phyloP scores from a whole-genome alignment of 2,113 vertebrate genomes.

The Oncorhynchus mykiss region DNA sequence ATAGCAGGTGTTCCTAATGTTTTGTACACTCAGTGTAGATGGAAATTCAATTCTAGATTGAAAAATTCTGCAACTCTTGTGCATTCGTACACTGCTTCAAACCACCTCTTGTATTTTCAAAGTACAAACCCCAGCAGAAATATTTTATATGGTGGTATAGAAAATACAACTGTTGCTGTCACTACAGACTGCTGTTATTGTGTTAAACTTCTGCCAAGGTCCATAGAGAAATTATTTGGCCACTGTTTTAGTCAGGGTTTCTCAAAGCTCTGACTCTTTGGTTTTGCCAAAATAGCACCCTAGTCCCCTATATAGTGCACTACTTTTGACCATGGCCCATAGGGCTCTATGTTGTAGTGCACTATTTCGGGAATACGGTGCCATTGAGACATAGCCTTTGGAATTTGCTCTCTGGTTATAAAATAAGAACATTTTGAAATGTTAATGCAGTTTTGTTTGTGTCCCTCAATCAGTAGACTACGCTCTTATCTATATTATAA shows the following conservation, averaged over 20 bases:
- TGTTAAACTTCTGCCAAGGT: slow-evolving; percentile 30
- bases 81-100: slow-evolving; percentile 40
- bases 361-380: neutral
- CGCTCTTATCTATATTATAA: neutral
- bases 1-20: no score
- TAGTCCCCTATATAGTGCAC: no score
- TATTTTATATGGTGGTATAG: slow-evolving; percentile 41
- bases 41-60: slow-evolving; percentile 19
- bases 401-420: neutral
- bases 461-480: neutral
- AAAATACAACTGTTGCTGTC: slow-evolving; percentile 52
- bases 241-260: slow-evolving; percentile 41
- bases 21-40: slow-evolving; percentile 17
- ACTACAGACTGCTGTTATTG: slow-evolving; percentile 51
- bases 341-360: no score
- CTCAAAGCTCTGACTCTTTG: neutral
- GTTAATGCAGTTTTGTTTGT: neutral
- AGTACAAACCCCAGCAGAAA: slow-evolving; percentile 44
- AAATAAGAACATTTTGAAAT: neutral
- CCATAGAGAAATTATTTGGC: slow-evolving; percentile 30
- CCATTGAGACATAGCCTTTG: neutral
- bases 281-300: neutral
- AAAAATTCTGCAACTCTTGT: slow-evolving; percentile 33
- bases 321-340: no score
- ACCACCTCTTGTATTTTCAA: slow-evolving; percentile 25